Conservation (phyloP, 2,113 vertebrate species). For the Butorides virescens region DNA sequence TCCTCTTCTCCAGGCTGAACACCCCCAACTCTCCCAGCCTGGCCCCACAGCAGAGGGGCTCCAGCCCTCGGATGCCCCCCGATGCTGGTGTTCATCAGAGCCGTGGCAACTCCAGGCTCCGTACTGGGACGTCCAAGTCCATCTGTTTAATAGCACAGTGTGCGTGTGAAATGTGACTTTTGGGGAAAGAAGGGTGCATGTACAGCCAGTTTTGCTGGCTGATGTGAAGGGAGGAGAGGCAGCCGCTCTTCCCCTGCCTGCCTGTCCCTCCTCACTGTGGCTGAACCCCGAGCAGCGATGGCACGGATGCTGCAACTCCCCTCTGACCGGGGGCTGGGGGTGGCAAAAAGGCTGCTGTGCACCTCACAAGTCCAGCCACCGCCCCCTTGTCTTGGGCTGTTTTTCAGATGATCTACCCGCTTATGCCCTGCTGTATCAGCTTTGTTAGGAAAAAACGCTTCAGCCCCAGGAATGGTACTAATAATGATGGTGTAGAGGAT, state of each 20-base stretch:
- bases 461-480: not conserved
- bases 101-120: accelerated
- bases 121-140: accelerated
- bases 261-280: not conserved
- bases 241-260: accelerated
- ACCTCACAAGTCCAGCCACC: not conserved
- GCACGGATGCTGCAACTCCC: not conserved
- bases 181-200: not conserved
- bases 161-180: not conserved
- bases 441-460: not conserved
- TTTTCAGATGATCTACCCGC: not conserved
- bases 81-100: not conserved
- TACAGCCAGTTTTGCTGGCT: not conserved
- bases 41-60: too few species aligned
- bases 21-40: too few species aligned
- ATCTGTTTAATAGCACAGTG: not conserved
- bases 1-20: too few species aligned
- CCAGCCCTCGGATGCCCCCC: accelerated
- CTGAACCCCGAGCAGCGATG: accelerated
- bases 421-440: not conserved
- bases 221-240: not conserved
- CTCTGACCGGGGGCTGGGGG: accelerated
- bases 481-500: not conserved
- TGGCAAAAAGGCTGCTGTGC: not conserved
- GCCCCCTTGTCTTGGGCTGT: accelerated